These are phyloP conservation scores for Radopholus similis DNA, from an alignment of 1,140 invertebrate genomes.

Conservation along the genomic window DNA sequence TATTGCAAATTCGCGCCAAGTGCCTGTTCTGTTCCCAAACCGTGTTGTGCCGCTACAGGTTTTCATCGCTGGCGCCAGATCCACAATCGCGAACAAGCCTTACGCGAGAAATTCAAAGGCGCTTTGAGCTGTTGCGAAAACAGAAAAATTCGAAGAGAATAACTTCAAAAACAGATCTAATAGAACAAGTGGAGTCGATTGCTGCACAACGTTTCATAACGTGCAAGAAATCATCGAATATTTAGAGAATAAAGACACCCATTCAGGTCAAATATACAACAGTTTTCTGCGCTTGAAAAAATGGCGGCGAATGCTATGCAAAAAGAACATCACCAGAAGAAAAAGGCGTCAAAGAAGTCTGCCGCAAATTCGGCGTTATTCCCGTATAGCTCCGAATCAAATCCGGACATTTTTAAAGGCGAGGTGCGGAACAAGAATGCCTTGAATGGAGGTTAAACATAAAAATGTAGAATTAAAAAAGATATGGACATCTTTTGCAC, in stretches of 20 bases:
- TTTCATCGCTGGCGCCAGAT: not conserved
- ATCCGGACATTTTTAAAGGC: not conserved
- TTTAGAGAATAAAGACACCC: not conserved
- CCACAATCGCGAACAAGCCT: not conserved
- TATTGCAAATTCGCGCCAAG: not conserved
- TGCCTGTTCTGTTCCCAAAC: not conserved
- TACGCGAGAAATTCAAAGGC: not conserved
- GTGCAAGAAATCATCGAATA: not conserved
- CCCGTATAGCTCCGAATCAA: not conserved
- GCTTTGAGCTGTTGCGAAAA: not conserved
- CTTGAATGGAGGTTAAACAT: not conserved
- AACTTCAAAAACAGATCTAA: not conserved
- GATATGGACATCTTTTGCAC: not conserved
- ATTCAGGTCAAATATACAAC: not conserved
- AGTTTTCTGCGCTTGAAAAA: not conserved
- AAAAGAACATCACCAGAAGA: not conserved
- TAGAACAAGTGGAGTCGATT: conserved; percentile 13
- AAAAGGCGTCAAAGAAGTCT: too few relatives aligned
- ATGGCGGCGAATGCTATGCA: not conserved
- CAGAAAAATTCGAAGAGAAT: not conserved
- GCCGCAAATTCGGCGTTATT: not conserved
- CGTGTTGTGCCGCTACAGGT: not conserved
- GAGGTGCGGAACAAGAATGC: not conserved
- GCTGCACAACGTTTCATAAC: conserved; percentile 9
- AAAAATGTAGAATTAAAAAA: not conserved